Percentiles rank a stretch among this genome's conserved stretches.
Conservation (phyloP, 1,140 invertebrate species). For the Lanistes nyassanus region DNA sequence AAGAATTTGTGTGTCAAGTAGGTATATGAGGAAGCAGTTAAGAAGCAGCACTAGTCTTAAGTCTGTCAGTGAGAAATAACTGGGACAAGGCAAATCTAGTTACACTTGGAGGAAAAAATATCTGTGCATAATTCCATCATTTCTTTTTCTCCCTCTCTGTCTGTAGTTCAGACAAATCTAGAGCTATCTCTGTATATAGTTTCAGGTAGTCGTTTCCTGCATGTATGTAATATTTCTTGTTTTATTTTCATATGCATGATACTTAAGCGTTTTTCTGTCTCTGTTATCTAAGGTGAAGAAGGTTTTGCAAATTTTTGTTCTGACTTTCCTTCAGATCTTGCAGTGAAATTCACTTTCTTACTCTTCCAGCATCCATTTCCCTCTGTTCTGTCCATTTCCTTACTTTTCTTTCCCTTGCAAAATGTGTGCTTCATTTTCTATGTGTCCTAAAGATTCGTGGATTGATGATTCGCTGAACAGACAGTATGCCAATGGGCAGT, state of each 20-base stretch:
- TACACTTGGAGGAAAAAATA: not conserved
- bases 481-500: too few species aligned
- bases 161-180: too few species aligned
- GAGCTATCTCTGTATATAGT: too few species aligned
- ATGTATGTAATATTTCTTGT: too few species aligned
- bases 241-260: too few species aligned
- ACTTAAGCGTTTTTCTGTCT: too few species aligned
- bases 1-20: not conserved
- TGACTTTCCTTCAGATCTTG: too few species aligned
- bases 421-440: not conserved
- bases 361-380: not conserved
- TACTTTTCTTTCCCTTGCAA: not conserved
- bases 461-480: not conserved
- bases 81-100: not conserved
- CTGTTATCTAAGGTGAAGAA: too few species aligned
- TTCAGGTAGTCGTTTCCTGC: too few species aligned
- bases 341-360: not conserved
- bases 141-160: too few species aligned
- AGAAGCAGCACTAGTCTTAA: not conserved
- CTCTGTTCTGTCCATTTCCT: not conserved
- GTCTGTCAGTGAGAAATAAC: not conserved
- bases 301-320: too few species aligned
- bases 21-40: too few species aligned
- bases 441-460: not conserved
- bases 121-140: not conserved